Base-by-base conservation (phyloP, 2,888 invertebrate species). In the Leptinotarsa haldemani region DNA sequence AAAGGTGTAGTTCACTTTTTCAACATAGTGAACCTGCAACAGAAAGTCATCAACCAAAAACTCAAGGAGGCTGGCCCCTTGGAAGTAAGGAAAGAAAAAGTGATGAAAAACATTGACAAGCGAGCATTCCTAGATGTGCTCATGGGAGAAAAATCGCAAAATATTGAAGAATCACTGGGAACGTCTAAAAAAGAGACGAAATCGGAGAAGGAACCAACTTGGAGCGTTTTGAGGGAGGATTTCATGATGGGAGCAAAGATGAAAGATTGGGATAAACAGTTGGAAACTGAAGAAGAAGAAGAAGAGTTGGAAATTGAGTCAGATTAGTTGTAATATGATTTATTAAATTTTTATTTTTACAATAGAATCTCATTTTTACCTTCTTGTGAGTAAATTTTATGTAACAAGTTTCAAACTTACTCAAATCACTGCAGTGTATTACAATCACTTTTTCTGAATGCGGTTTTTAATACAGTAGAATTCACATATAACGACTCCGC, bases 1-100 rank as follows among this genome's bases (percentile, higher is more conserved):
- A 95, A 94, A 86, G 97, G 97, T 83, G 96, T 97, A 0, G 96
- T 97, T 0, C 97, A 97, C 85, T 88, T 97, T 77, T 97, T 97
- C 83, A 97, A 97, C 90, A 95, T 96, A 48, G 97, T 97, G 0
- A 92, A 92, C 82, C 91, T 93, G 80, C 97, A 97, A 86, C 97
- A 97, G 86, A 94, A 92, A 85, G 91, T 92, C 70, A 88, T 97
- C 66, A 91, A 92, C 63, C 90, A 90, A 72, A 92, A 95, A 86
- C 85, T 96, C 68, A 88, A 91, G 69, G 90, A 92, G 80, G 93
- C 91, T 75, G 94, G 94, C n/a, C 90, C 93, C 25, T 89, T 95
- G 50, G 94, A 95, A 85, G 90, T 92, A 40, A 94, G 94, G 83
- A 92, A 92, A 83, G 95, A 95, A 77, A 94, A 94, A 83, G 89